Percentiles rank a stretch among this genome's conserved stretches.
Evolutionary conservation across 1,140 invertebrate species (phyloP).

Genomic region (Neotoxoptera formosana): DNA sequence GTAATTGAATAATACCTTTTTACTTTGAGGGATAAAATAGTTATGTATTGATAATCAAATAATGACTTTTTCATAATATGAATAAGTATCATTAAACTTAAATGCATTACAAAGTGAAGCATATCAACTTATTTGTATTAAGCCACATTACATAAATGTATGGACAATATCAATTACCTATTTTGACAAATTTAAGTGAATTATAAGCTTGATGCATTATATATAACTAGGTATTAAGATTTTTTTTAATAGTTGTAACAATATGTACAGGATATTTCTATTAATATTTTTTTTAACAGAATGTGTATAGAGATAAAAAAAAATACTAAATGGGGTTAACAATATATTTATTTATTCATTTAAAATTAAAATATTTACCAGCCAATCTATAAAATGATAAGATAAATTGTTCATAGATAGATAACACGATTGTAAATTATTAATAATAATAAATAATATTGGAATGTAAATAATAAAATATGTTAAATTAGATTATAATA

Average conservation of each 20-base stretch:
- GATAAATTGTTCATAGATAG: not conserved
- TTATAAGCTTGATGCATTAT: not conserved
- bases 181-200: not conserved
- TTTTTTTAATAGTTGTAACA: not conserved
- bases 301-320: slow-evolving; percentile 6
- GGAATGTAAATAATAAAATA: slow-evolving; percentile 28
- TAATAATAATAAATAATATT: slow-evolving; percentile 34
- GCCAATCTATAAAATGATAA: slow-evolving; percentile 43
- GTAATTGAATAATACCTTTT: not conserved
- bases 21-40: not conserved
- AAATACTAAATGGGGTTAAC: slow-evolving; percentile 47
- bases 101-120: not conserved
- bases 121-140: not conserved
- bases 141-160: not conserved
- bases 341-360: slow-evolving; percentile 49
- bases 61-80: not conserved
- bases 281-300: not conserved
- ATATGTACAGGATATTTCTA: not conserved
- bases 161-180: not conserved
- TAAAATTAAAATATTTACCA: slow-evolving; percentile 39
- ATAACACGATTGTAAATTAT: slow-evolving; percentile 28
- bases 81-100: not conserved
- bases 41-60: not conserved
- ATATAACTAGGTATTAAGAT: not conserved
- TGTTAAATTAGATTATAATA: slow-evolving; percentile 36